Evolutionary conservation across 2,113 vertebrate genomes (phyloP).

Genomic region (Oncorhynchus tshawytscha): DNA sequence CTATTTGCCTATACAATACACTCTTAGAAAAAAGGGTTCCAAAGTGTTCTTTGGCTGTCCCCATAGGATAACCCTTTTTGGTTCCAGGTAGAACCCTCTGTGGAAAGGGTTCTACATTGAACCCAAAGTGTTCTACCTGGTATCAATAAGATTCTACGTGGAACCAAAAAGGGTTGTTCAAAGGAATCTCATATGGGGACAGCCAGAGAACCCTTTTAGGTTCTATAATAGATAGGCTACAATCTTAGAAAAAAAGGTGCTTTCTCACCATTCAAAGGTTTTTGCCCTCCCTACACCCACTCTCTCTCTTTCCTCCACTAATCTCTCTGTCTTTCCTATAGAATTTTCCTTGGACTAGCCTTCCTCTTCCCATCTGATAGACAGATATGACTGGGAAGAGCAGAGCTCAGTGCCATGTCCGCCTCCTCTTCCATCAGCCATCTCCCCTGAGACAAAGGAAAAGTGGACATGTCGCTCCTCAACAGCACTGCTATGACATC

Average conservation of each 20-base stretch:
- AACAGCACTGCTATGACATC: constrained; percentile 47
- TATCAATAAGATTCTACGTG: too few relatives aligned
- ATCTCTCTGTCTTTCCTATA: not conserved
- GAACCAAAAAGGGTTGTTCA: too few relatives aligned
- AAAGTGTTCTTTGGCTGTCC: too few relatives aligned
- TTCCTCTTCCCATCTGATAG: not conserved
- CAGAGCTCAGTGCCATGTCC: not conserved
- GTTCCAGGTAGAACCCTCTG: too few relatives aligned
- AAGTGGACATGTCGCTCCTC: constrained; percentile 43
- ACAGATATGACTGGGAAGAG: not conserved
- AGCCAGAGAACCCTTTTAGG: too few relatives aligned
- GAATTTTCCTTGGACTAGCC: constrained; percentile 11
- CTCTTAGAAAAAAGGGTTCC: not conserved
- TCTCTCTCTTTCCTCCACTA: not conserved
- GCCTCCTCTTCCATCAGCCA: not conserved
- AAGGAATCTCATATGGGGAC: too few relatives aligned
- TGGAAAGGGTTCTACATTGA: too few relatives aligned
- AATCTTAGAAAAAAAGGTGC: too few relatives aligned
- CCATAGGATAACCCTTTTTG: too few relatives aligned
- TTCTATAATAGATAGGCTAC: too few relatives aligned
- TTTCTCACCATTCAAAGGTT: not conserved
- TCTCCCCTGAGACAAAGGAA: constrained; percentile 5
- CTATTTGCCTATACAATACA: not conserved
- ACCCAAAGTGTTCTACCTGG: too few relatives aligned
- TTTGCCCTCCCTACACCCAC: not conserved